Percentiles rank a stretch among this genome's conserved stretches.
Conservation (phyloP, 2,797 vertebrate genomes). For the Arnoldichthys spilopterus region DNA sequence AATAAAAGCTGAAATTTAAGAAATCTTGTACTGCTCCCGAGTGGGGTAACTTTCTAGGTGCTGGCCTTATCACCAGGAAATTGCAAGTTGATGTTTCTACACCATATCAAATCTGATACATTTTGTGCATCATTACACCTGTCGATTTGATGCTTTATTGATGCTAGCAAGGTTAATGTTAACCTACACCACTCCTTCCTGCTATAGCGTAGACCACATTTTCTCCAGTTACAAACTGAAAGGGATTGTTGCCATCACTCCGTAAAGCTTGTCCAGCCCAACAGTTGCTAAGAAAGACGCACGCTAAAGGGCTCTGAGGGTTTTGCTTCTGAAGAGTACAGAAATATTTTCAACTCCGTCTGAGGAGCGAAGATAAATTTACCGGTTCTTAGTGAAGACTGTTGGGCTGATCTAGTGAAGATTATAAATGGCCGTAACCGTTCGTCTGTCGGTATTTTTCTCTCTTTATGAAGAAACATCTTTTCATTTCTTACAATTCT, state of each 20-base stretch:
- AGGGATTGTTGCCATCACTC: not conserved
- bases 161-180: too few relatives aligned
- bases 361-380: not conserved
- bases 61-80: too few relatives aligned
- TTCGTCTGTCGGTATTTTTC: not conserved
- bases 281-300: slow-evolving; percentile 1
- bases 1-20: too few relatives aligned
- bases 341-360: not conserved
- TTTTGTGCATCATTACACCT: too few relatives aligned
- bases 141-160: too few relatives aligned
- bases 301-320: too few relatives aligned
- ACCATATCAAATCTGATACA: too few relatives aligned
- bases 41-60: too few relatives aligned
- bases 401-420: not conserved
- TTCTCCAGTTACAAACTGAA: not conserved
- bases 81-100: too few relatives aligned
- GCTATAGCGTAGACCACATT: too few relatives aligned
- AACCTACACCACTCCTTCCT: not conserved
- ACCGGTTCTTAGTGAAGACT: not conserved
- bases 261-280: not conserved
- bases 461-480: not conserved
- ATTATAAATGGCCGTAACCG: not conserved
- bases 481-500: too few relatives aligned
- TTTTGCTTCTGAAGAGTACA: slow-evolving; percentile 49
- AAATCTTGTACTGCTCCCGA: too few relatives aligned